Conservation (phyloP, 2,113 vertebrate genomes). For the Campylorhamphus procurvoides region DNA sequence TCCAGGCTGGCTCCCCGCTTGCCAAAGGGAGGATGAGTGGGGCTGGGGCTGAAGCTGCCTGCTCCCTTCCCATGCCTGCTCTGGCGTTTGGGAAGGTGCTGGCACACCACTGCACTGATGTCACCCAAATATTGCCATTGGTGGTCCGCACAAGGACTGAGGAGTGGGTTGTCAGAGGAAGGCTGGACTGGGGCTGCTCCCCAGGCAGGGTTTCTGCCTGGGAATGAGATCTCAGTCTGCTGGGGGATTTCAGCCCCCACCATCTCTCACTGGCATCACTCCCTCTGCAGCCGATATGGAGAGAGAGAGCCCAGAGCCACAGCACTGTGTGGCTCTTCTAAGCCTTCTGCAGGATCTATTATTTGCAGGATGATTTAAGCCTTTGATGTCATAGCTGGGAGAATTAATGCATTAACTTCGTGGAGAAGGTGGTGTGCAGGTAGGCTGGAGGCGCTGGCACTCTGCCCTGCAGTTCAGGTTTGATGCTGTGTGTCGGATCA, state of each 20-base stretch:
- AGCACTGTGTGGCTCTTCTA: accelerated
- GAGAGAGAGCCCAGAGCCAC: neutral
- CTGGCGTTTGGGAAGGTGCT: neutral
- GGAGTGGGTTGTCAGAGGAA: neutral
- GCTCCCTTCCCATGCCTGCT: neutral
- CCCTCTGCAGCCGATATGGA: accelerated
- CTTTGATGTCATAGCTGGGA: constrained; percentile 3
- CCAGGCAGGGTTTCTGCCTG: neutral
- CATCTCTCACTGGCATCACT: neutral
- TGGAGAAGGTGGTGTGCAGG: neutral
- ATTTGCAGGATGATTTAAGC: neutral
- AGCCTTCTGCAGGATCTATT: neutral
- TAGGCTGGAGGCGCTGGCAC: neutral
- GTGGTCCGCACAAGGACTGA: neutral
- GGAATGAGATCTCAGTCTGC: neutral
- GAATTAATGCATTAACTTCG: neutral
- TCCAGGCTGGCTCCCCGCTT: neutral
- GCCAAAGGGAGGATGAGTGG: neutral
- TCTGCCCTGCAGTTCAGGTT: neutral
- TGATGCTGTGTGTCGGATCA: neutral
- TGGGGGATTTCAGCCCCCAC: no score
- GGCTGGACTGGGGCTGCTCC: neutral
- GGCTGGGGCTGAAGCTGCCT: neutral
- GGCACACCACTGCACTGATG: accelerated
- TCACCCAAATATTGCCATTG: neutral